Base-by-base conservation (phyloP, 2,888 invertebrate species). In the Carpatolechia fugitivella region DNA sequence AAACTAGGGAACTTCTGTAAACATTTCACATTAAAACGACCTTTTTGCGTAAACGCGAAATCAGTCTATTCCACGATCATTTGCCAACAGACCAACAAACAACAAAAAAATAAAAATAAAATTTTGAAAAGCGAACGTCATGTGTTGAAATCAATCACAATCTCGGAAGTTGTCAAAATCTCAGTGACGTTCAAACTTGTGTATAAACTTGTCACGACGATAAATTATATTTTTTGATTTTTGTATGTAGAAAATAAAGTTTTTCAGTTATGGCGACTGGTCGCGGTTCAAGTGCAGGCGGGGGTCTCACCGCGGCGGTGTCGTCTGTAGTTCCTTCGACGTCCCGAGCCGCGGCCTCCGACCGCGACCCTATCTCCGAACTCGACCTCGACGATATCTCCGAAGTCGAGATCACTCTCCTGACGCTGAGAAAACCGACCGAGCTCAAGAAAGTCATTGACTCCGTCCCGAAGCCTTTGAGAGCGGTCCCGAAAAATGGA, bases 401-500 rank as follows among this genome's bases (percentile, higher is more conserved):
- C 5, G 74, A 85, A 30, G 69, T 86, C 5, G 78, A 83, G 47
- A 81, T 74, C 38, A 80, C 81, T 5, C 72, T 90, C 60, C 68
- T 90, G 80, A 87, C 85, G 1, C 69, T 90, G 29, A 74, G 90
- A 46, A 90, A 89, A 59, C 90, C 90, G 0, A 90, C 89, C 0
- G 82, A 85, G 11, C 60, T 90, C 64, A 85, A 85, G 66, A 87
- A 86, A 75, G 82, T 91, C 13, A 80, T 88, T 18, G 85, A 90
- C 59, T 82, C 86, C 0, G 75, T 91, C 46, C 90, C 90, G 1
- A 87, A 87, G 59, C 91, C 91, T 0, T 56, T 73, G 38, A 70
- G 84, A 24, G 79, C 88, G 1, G 86, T 91, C 1, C 91, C 91
- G 1, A 84, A 84, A 60, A 85, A 83, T 78, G 90, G 89, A 0